Evolutionary conservation across 2,113 vertebrate genomes (phyloP).

Genomic region (Tenrec ecaudatus): DNA sequence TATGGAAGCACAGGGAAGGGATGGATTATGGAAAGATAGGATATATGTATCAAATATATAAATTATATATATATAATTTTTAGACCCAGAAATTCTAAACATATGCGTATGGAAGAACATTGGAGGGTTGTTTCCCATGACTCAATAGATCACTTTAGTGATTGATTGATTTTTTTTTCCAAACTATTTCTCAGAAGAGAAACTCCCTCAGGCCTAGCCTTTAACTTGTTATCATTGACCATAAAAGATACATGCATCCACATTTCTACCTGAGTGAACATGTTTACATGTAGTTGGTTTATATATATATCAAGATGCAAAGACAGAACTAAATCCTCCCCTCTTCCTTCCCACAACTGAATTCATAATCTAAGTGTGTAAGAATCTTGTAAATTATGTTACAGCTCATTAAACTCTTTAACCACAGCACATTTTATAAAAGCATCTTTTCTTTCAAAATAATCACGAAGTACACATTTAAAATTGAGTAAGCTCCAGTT

Average conservation of each 20-base stretch:
- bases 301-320: neutral
- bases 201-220: neutral
- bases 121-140: constrained; percentile 16
- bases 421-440: constrained; percentile 65
- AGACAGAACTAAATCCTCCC: neutral
- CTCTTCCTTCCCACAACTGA: constrained; percentile 21
- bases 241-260: neutral
- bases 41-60: too few species aligned
- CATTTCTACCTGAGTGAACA: neutral
- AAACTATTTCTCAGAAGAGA: constrained; percentile 23
- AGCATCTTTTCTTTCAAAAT: constrained; percentile 64
- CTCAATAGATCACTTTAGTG: neutral
- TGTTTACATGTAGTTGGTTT: constrained; percentile 16
- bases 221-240: neutral
- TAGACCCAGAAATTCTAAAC: constrained; percentile 22
- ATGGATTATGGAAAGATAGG: too few species aligned
- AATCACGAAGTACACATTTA: constrained; percentile 59
- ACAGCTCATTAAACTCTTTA: constrained; percentile 69
- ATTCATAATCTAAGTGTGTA: constrained; percentile 5
- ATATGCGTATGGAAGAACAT: neutral
- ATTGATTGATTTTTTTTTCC: constrained; percentile 29
- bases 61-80: neutral
- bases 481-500: neutral
- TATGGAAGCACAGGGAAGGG: too few species aligned
- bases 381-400: constrained; percentile 59